Percentiles rank a stretch among this genome's conserved stretches.
These are phyloP conservation scores for Napeogenes sylphis DNA, from an alignment of 2,888 invertebrate species.

Conservation along the genomic window DNA sequence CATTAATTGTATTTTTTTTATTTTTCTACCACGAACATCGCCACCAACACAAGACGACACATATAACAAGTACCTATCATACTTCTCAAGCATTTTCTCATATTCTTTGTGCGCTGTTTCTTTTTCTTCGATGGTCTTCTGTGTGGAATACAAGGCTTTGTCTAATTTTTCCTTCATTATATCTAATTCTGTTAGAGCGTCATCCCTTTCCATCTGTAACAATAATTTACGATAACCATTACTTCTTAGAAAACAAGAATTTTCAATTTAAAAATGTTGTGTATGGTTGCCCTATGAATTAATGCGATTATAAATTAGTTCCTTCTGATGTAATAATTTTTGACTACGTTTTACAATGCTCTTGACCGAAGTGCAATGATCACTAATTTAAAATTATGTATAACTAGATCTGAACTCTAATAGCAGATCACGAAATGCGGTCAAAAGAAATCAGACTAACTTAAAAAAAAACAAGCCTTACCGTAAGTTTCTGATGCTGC, in stretches of 20 bases:
- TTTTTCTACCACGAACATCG: constrained; percentile 38
- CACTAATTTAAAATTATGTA: no score
- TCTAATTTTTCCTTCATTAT: constrained; percentile 93
- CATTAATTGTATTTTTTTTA: constrained; percentile 20
- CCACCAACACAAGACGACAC: constrained; percentile 69
- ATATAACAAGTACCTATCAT: constrained; percentile 83
- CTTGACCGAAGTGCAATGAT: no score
- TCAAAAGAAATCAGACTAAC: no score
- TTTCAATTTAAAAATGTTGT: no score
- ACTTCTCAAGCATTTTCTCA: constrained; percentile 94
- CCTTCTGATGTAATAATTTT: no score
- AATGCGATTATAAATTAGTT: no score
- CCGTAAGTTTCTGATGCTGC: constrained; percentile 89
- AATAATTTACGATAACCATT: background rate
- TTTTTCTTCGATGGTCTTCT: constrained; percentile 91
- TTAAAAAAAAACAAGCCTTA: constrained; percentile 38
- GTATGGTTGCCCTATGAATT: no score
- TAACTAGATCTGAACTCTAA: no score
- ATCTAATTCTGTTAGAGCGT: constrained; percentile 89
- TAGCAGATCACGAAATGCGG: no score
- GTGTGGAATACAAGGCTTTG: constrained; percentile 88
- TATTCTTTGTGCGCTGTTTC: constrained; percentile 93
- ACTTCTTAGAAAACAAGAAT: background rate
- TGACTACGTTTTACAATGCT: no score
- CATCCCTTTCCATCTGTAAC: constrained; percentile 88